Evolutionary conservation across 2,888 invertebrate species (phyloP).

Genomic region (Anthophora plumipes): DNA sequence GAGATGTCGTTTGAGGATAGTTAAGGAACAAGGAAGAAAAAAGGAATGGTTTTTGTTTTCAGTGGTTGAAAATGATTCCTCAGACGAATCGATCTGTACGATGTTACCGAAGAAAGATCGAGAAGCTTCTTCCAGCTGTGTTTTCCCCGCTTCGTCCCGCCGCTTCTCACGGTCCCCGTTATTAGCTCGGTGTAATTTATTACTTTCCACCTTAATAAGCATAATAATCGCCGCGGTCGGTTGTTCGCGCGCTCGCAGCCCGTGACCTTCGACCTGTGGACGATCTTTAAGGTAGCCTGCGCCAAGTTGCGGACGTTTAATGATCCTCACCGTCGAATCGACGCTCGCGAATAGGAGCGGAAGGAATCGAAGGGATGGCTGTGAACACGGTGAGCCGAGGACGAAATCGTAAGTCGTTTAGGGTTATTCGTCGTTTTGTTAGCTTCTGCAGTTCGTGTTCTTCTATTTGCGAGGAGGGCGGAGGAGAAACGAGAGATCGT

Average conservation of each 20-base stretch:
- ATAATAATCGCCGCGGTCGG: constrained; percentile 79
- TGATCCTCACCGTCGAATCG: constrained; percentile 26
- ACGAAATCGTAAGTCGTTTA: constrained; percentile 50
- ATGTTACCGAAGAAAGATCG: not conserved
- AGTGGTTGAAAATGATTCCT: constrained; percentile 1
- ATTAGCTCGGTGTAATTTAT: constrained; percentile 81
- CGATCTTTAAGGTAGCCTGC: constrained; percentile 83
- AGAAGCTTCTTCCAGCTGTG: constrained; percentile 8
- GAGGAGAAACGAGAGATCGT: constrained; percentile 3
- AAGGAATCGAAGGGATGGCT: not conserved
- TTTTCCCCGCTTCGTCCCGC: constrained; percentile 76
- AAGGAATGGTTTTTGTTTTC: constrained; percentile 16
- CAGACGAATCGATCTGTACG: constrained; percentile 33
- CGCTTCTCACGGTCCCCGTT: constrained; percentile 76
- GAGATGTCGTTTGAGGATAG: not conserved
- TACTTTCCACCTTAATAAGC: constrained; percentile 84
- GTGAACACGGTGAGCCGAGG: constrained; percentile 25
- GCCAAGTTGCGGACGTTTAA: constrained; percentile 48
- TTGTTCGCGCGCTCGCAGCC: constrained; percentile 55
- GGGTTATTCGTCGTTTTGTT: constrained; percentile 37
- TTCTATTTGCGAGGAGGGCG: constrained; percentile 40
- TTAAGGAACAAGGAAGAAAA: not conserved
- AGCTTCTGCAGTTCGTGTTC: constrained; percentile 1
- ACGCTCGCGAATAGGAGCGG: not conserved
- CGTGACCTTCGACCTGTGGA: constrained; percentile 81